A percentile compares a stretch with the other conserved stretches of the same genome.
Evolutionary conservation across 2,888 invertebrate species (phyloP).

Genomic region (Pecten maximus): DNA sequence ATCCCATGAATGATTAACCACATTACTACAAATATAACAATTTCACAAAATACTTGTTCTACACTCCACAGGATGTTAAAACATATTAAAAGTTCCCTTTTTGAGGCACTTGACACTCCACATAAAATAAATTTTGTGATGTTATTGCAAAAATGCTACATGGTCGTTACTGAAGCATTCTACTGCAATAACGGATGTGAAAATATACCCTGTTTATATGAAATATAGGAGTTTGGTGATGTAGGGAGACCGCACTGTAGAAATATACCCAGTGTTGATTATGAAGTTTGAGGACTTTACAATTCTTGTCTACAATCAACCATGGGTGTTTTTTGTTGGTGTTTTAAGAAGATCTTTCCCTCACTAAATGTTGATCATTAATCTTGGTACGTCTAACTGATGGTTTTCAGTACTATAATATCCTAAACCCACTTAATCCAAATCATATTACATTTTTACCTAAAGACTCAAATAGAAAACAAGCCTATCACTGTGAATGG

Average conservation of each 20-base stretch:
- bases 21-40: slow-evolving; percentile 29
- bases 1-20: background rate
- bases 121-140: slow-evolving; percentile 25
- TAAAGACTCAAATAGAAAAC: too few relatives aligned
- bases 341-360: too few relatives aligned
- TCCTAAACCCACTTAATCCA: too few relatives aligned
- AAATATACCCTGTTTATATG: slow-evolving; percentile 2
- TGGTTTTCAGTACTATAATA: too few relatives aligned
- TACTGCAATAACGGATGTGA: background rate
- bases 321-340: too few relatives aligned
- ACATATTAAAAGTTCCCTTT: slow-evolving; percentile 21
- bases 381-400: too few relatives aligned
- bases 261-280: background rate
- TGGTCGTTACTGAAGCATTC: background rate
- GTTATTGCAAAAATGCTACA: slow-evolving; percentile 30
- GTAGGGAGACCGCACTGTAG: background rate
- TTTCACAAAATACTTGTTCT: slow-evolving; percentile 16
- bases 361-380: too few relatives aligned
- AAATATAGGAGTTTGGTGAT: background rate
- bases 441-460: too few relatives aligned
- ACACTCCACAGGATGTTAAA: background rate
- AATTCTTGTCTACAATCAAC: background rate
- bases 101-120: slow-evolving; percentile 35
- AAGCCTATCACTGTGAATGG: too few relatives aligned
- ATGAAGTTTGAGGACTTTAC: background rate